Evolutionary conservation across 1,140 invertebrate species (phyloP).

Genomic region (Adelges cooleyi): DNA sequence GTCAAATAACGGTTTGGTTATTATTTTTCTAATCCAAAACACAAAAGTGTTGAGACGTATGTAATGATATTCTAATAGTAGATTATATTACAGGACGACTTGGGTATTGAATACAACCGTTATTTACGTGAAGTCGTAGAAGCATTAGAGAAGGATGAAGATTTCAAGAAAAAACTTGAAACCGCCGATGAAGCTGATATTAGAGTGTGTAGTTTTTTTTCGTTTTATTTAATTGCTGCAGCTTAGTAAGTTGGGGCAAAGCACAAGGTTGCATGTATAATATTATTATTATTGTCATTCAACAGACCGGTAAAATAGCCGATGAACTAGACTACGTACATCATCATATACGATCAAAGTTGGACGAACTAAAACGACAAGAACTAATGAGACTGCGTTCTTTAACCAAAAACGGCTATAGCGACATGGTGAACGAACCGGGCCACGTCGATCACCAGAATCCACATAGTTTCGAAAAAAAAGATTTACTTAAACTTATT

Average conservation of each 20-base stretch:
- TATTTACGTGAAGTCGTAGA: constrained; percentile 79
- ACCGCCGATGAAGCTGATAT: constrained; percentile 69
- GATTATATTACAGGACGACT: constrained; percentile 32
- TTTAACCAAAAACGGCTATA: constrained; percentile 53
- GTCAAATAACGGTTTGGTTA: no score
- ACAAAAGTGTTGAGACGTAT: no score
- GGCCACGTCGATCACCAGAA: constrained; percentile 82
- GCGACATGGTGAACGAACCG: constrained; percentile 47
- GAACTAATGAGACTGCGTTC: constrained; percentile 72
- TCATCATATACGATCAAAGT: constrained; percentile 70
- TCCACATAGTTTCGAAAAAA: constrained; percentile 86
- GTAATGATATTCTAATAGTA: no score
- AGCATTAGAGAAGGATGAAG: constrained; percentile 67
- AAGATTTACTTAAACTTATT: constrained; percentile 88
- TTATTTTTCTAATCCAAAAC: no score
- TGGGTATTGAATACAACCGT: constrained; percentile 62
- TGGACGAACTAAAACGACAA: constrained; percentile 86
- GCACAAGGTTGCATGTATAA: no score
- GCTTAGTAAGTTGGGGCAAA: no score
- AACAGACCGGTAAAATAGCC: constrained; percentile 79
- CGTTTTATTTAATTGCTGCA: no score
- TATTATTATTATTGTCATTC: constrained; percentile 28
- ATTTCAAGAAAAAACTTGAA: constrained; percentile 69
- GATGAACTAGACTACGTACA: constrained; percentile 78
- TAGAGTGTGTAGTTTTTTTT: constrained; percentile 39